These are phyloP conservation scores for Holacanthella duospinosa DNA, from an alignment of 2,888 invertebrate species.

Conservation along the genomic window DNA sequence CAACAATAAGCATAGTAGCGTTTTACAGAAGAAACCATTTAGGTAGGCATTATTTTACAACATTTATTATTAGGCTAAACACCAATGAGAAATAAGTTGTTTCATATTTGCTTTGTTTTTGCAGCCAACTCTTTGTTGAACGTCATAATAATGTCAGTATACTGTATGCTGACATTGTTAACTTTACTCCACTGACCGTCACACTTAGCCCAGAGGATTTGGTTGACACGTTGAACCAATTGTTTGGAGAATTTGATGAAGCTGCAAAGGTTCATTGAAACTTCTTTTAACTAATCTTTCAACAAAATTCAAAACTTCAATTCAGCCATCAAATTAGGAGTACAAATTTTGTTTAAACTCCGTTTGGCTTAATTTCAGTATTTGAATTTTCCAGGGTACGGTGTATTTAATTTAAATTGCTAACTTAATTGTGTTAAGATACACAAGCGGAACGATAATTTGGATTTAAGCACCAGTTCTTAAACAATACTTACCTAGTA, in stretches of 20 bases:
- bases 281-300: neutral
- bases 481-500: no score
- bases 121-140: conserved; percentile 75
- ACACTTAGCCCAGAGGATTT: conserved; percentile 67
- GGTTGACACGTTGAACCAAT: conserved; percentile 76
- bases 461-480: no score
- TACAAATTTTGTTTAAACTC: neutral
- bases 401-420: no score
- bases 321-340: no score
- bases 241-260: conserved; percentile 84
- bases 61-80: neutral
- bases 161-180: conserved; percentile 85
- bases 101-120: conserved; percentile 39
- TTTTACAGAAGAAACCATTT: conserved; percentile 41
- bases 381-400: no score
- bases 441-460: no score
- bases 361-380: neutral
- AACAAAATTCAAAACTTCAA: neutral
- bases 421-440: no score
- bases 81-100: neutral
- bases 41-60: conserved; percentile 41
- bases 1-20: neutral
- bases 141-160: conserved; percentile 80
- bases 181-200: conserved; percentile 79
- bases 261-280: conserved; percentile 63